A percentile compares a stretch with the other conserved stretches of the same genome.
Conservation (phyloP, 2,797 vertebrate species). For the Phataginus tetradactyla region DNA sequence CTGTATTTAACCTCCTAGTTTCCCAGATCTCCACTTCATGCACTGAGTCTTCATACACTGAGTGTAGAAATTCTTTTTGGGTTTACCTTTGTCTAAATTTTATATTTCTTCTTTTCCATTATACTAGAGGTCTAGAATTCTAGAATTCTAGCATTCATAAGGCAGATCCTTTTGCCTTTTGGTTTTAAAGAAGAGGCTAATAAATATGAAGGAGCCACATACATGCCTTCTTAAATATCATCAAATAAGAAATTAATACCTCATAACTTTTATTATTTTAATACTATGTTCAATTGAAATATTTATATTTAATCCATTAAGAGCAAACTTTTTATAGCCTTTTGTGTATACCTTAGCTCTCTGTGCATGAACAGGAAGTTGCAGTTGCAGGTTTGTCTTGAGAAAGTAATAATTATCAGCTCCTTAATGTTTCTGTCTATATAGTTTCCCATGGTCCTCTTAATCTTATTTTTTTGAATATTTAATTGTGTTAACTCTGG, state of each 20-base stretch:
- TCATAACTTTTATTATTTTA: neutral
- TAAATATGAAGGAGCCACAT: neutral
- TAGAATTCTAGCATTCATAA: neutral
- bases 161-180: neutral
- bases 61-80: neutral
- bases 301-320: neutral
- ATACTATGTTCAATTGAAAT: neutral
- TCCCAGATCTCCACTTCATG: neutral
- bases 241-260: neutral
- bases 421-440: neutral
- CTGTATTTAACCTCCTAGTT: neutral
- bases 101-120: neutral
- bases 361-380: neutral
- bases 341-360: neutral
- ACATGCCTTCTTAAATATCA: neutral
- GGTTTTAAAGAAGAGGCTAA: neutral
- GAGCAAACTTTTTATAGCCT: neutral
- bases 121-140: neutral
- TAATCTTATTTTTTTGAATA: neutral
- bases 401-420: neutral
- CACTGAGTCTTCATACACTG: neutral
- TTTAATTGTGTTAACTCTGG: neutral
- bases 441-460: neutral
- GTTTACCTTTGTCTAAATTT: neutral
- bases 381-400: neutral